Percentiles rank a stretch among this genome's conserved stretches.
phyloP scores from a whole-genome alignment of 1,140 invertebrate species.

The Bombus breviceps region DNA sequence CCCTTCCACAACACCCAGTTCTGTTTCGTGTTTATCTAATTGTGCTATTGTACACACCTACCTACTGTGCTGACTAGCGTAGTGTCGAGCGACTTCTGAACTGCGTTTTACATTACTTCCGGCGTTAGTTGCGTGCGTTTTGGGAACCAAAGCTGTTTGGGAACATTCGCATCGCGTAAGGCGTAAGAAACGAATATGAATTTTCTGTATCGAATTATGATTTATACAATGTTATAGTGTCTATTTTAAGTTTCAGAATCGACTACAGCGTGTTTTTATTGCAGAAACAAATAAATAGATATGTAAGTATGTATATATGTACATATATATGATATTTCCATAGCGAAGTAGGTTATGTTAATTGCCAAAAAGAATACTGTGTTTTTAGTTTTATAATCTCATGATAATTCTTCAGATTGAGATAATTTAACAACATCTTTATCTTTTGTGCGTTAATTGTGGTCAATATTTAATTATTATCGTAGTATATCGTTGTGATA shows the following conservation, averaged over 20 bases:
- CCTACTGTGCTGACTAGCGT: neutral
- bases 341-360: neutral
- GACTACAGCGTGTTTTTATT: neutral
- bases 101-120: conserved; percentile 25
- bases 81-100: conserved; percentile 1
- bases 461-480: neutral
- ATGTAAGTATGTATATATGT: too few species aligned
- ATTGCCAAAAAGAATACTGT: neutral
- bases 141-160: neutral
- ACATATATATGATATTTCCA: neutral
- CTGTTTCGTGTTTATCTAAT: conserved; percentile 49
- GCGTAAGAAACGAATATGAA: neutral
- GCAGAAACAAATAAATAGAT: neutral
- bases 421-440: too few species aligned
- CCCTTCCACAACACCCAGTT: too few species aligned
- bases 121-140: neutral
- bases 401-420: neutral
- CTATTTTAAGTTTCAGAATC: neutral
- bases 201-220: neutral
- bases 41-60: neutral
- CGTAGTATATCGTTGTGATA: neutral
- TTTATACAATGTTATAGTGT: neutral
- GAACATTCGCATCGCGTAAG: neutral
- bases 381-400: neutral
- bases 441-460: neutral